Base-by-base conservation (phyloP, 2,888 invertebrate genomes). In the Bellardia pandia region DNA sequence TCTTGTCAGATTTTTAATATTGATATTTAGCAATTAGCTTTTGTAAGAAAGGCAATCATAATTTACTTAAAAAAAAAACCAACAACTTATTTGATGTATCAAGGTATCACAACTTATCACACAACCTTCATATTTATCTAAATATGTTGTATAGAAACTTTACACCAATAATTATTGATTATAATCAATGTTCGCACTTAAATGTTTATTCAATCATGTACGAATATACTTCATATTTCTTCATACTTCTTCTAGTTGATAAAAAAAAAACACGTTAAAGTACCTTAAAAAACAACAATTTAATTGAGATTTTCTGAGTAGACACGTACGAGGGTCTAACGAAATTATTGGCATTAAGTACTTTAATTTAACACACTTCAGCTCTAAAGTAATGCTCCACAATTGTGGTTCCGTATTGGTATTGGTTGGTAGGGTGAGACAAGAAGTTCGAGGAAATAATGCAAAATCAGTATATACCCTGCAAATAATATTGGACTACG, bases 51-150 rank as follows among this genome's bases (percentile, higher is more conserved):
- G 37, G 37, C 37, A 37, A 37, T 37, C 37, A 37, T 37, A 37
- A 37, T 37, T 37, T 37, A 37, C 3, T 37, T 6, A n/a, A n/a
- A n/a, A n/a, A n/a, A n/a, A n/a, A 37, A 37, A 37, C 3, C n/a
- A 51, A 51, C 14, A 51, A 14, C 2, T 14, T 51, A 14, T 51
- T 23, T 58, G 53, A 58, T 58, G 23, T 16, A 9, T 30, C 5
- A 30, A 30, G 3, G 9, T 9, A 30, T 23, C 23, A 58, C 3
- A 23, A 30, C 56, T 58, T 58, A 58, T 58, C 56, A 58, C 11
- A 58, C 30, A 30, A 37, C 30, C 33, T 60, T 60, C 16, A 60
- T 60, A 60, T 60, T 60, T 37, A 60, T 60, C 60, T 60, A 37
- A 60, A n/a, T 9, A 60, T 60, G n/a, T 60, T 37, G 6, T 60